A percentile compares a stretch with the other conserved stretches of the same genome.
These are phyloP conservation scores for Montipora foliosa DNA, from an alignment of 64 coral and sea anemone genomes.

Conservation along the genomic window DNA sequence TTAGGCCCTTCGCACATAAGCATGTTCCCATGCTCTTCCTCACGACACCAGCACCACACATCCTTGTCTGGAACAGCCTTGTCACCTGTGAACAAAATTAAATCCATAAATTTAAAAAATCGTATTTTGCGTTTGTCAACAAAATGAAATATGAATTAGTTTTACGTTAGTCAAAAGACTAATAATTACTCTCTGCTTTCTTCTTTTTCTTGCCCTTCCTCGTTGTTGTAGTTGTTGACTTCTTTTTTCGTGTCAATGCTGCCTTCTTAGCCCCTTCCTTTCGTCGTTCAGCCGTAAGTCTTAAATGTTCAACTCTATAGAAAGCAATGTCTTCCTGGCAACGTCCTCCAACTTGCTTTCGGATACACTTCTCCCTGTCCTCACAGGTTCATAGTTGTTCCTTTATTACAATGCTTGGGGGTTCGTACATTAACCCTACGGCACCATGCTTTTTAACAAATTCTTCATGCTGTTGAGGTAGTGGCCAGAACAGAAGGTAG, in stretches of 20 bases:
- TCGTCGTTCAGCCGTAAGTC: constrained; percentile 40
- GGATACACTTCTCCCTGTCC: neutral
- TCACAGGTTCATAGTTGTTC: constrained; percentile 58
- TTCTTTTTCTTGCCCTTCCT: too few relatives aligned
- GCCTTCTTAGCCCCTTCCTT: constrained; percentile 69
- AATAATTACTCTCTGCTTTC: too few relatives aligned
- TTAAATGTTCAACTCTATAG: constrained; percentile 62
- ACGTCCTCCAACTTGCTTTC: constrained; percentile 25
- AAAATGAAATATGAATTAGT: constrained; percentile 45
- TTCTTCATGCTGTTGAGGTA: constrained; percentile 57
- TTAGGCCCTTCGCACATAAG: constrained; percentile 50
- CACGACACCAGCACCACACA: constrained; percentile 56
- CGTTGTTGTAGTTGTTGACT: constrained; percentile 6
- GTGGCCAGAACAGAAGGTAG: constrained; percentile 36
- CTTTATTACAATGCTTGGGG: constrained; percentile 44
- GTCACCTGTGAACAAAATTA: constrained; percentile 51
- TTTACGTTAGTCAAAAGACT: constrained; percentile 10
- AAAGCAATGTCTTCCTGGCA: constrained; percentile 61
- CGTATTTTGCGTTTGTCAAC: constrained; percentile 39
- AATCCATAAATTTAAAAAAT: constrained; percentile 53
- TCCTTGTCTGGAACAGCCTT: constrained; percentile 19
- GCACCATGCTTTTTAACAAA: constrained; percentile 67
- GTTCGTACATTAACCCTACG: constrained; percentile 16
- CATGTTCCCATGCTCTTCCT: constrained; percentile 30
- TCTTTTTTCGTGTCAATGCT: constrained; percentile 34